These are phyloP conservation scores for Neoarius graeffei DNA, from an alignment of 2,113 vertebrate species.

Conservation along the genomic window DNA sequence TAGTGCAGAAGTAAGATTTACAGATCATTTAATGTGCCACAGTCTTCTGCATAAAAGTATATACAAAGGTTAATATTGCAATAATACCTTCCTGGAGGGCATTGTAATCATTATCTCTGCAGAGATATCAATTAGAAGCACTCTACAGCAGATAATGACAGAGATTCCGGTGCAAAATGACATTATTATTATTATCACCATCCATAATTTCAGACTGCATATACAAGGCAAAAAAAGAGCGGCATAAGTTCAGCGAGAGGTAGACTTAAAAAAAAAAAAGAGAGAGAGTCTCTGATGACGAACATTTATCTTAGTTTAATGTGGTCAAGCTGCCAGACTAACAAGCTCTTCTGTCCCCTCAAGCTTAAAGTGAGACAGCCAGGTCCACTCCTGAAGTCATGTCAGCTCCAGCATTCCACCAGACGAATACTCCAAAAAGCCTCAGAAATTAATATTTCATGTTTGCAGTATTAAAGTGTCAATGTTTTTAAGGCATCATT, in stretches of 20 bases:
- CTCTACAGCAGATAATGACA: slow-evolving; percentile 85
- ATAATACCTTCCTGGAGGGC: slow-evolving; percentile 86
- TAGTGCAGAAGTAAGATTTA: slow-evolving; percentile 81
- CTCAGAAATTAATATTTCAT: background rate
- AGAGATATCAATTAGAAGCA: slow-evolving; percentile 85
- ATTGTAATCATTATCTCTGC: slow-evolving; percentile 85
- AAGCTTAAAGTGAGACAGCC: background rate
- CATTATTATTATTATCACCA: slow-evolving; percentile 85
- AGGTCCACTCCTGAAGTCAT: background rate
- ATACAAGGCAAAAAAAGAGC: slow-evolving; percentile 75
- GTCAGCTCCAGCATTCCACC: background rate
- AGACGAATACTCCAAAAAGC: background rate
- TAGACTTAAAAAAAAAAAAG: slow-evolving; percentile 62
- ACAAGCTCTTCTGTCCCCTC: slow-evolving; percentile 28
- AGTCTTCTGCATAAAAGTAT: slow-evolving; percentile 85
- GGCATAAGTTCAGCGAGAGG: slow-evolving; percentile 78
- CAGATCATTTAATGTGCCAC: slow-evolving; percentile 80
- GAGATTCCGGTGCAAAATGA: slow-evolving; percentile 82
- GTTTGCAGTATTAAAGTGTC: background rate
- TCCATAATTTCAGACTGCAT: slow-evolving; percentile 81
- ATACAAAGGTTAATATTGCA: slow-evolving; percentile 87
- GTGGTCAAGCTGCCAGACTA: slow-evolving; percentile 51
- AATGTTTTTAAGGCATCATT: background rate
- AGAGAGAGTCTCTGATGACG: slow-evolving; percentile 41
- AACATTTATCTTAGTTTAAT: slow-evolving; percentile 54